Evolutionary conservation across 2,113 vertebrate species (phyloP).

Genomic region (Atherinomorus stipes): DNA sequence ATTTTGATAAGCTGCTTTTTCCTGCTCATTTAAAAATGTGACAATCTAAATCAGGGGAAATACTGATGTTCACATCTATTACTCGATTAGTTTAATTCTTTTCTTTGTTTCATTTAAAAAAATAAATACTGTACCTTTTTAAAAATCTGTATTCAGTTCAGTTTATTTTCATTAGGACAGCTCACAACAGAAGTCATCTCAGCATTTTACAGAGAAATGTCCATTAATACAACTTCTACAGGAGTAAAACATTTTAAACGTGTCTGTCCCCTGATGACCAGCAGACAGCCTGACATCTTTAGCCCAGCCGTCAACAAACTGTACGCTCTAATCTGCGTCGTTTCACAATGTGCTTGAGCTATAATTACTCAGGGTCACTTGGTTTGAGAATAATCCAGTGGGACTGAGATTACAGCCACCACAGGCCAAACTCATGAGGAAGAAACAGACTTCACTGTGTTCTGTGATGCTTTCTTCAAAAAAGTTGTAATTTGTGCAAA

Average conservation of each 20-base stretch:
- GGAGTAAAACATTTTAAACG: neutral
- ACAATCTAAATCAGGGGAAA: no score
- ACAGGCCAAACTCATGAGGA: slow-evolving; percentile 3
- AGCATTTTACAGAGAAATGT: no score
- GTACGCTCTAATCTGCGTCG: slow-evolving; percentile 53
- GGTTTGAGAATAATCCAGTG: slow-evolving; percentile 65
- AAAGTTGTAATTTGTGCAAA: neutral
- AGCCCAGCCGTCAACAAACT: slow-evolving; percentile 14
- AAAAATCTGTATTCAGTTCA: no score
- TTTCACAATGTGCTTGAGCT: slow-evolving; percentile 39
- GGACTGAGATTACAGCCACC: slow-evolving; percentile 41
- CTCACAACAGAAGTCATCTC: no score
- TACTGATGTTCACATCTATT: no score
- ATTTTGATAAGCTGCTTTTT: no score
- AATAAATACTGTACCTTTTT: neutral
- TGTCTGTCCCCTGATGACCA: neutral
- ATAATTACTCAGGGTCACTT: slow-evolving; percentile 56
- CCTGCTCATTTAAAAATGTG: no score
- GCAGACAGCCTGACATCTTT: slow-evolving; percentile 34
- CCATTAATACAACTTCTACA: neutral
- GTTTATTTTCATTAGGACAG: no score
- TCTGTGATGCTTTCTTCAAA: neutral
- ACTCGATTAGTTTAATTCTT: no score
- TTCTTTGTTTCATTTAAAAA: neutral
- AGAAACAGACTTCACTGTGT: neutral